phyloP scores from a whole-genome alignment of 92 coral and sea anemone genomes.

The Virgularia gustaviana region DNA sequence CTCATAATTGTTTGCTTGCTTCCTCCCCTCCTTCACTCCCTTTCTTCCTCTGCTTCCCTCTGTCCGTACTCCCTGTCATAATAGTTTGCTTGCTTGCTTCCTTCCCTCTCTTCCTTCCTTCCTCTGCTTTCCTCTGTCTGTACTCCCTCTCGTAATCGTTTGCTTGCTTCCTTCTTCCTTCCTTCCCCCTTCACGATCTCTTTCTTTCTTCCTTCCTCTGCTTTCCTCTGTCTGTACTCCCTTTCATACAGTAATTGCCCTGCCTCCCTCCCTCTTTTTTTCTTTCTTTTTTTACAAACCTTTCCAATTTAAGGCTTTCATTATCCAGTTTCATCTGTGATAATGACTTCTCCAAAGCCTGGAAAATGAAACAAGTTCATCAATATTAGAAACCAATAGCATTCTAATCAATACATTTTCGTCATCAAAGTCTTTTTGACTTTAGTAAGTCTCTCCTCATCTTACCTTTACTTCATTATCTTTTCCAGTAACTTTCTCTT shows the following conservation, averaged over 20 bases:
- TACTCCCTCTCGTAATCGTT: background rate
- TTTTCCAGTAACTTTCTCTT: conserved; percentile 60
- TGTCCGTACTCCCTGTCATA: too few species aligned
- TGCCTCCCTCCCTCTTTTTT: background rate
- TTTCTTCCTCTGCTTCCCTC: too few species aligned
- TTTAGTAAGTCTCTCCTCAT: background rate
- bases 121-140: background rate
- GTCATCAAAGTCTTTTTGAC: background rate
- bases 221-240: background rate
- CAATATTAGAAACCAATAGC: background rate
- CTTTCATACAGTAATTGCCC: too few species aligned
- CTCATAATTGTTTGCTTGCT: conserved; percentile 46
- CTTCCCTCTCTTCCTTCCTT: background rate
- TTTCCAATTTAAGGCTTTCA: background rate
- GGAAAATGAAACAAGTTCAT: too few species aligned
- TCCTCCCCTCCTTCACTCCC: conserved; percentile 57
- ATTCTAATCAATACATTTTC: background rate
- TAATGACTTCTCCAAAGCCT: too few species aligned
- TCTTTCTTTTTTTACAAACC: background rate
- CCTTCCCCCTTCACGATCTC: background rate
- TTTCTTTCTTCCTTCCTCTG: background rate
- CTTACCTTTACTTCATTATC: conserved; percentile 65
- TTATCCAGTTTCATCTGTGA: too few species aligned
- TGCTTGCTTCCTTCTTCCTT: background rate
- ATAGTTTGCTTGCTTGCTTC: too few species aligned